Conservation (phyloP, 2,113 vertebrate species). For the Malurus melanocephalus region DNA sequence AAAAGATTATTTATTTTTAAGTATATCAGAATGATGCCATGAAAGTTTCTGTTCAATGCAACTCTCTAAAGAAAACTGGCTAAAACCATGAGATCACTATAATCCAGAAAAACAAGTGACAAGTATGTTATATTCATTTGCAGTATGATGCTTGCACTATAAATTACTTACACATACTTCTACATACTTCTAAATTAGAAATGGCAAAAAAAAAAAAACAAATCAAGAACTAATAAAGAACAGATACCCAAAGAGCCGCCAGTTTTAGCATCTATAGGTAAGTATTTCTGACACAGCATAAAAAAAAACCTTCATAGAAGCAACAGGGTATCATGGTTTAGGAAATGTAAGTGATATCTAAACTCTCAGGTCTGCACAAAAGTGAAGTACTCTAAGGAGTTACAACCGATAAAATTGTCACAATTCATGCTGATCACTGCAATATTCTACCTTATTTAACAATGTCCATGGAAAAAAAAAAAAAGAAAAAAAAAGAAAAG, state of each 20-base stretch:
- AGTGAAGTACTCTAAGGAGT: not conserved
- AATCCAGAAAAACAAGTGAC: not conserved
- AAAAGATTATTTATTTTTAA: not conserved
- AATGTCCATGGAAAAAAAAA: not conserved
- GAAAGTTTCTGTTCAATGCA: not conserved
- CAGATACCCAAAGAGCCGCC: not conserved
- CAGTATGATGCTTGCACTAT: not conserved
- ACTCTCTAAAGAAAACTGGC: not conserved
- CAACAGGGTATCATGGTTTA: not conserved
- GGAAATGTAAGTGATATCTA: not conserved
- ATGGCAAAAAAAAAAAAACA: not conserved
- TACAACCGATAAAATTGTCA: slow-evolving; percentile 51
- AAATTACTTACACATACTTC: too few species aligned
- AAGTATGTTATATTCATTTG: not conserved
- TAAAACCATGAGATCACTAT: not conserved
- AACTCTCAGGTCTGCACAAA: not conserved
- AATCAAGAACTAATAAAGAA: not conserved
- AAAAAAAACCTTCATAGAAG: slow-evolving; percentile 27
- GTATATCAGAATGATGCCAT: not conserved
- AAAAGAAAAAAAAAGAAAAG: not conserved
- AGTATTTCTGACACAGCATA: not conserved
- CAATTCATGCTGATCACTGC: slow-evolving; percentile 58
- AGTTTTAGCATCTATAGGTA: not conserved
- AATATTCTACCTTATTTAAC: slow-evolving; percentile 61
- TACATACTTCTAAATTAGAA: not conserved